phyloP scores from a whole-genome alignment of 2,888 invertebrate genomes.

The Temnothorax unifasciatus region DNA sequence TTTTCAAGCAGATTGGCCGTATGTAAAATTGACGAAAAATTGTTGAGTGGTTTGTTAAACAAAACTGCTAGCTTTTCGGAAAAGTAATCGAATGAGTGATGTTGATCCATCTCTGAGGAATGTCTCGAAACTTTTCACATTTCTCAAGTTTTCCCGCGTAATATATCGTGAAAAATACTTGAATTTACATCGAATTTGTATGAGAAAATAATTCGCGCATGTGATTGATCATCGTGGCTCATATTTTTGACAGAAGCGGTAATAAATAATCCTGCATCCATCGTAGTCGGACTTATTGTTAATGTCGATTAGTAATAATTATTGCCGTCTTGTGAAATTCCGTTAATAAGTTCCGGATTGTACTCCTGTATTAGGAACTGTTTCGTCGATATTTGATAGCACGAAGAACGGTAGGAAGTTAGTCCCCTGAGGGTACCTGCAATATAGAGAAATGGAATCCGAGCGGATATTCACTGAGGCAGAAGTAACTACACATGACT shows the following conservation, averaged over 20 bases:
- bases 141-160: slow-evolving; percentile 7
- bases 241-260: not conserved
- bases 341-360: slow-evolving; percentile 29
- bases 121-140: slow-evolving; percentile 23
- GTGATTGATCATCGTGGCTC: slow-evolving; percentile 7
- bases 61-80: not conserved
- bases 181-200: slow-evolving; percentile 18
- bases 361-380: slow-evolving; percentile 9
- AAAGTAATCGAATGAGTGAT: slow-evolving; percentile 15
- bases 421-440: not conserved
- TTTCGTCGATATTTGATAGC: slow-evolving; percentile 19
- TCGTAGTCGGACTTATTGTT: not conserved
- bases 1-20: slow-evolving; percentile 12
- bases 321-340: slow-evolving; percentile 17
- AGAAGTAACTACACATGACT: slow-evolving; percentile 49
- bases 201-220: slow-evolving; percentile 14
- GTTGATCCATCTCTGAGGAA: slow-evolving; percentile 20
- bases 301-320: slow-evolving; percentile 17
- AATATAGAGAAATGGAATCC: slow-evolving; percentile 54
- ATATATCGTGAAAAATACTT: slow-evolving; percentile 18
- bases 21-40: slow-evolving; percentile 5
- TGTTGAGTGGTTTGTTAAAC: slow-evolving; percentile 15
- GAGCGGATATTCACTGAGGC: slow-evolving; percentile 17
- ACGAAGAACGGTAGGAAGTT: slow-evolving; percentile 31
- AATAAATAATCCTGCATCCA: not conserved